Evolutionary conservation across 2,888 invertebrate species (phyloP).

Genomic region (Cephus nigrinus): DNA sequence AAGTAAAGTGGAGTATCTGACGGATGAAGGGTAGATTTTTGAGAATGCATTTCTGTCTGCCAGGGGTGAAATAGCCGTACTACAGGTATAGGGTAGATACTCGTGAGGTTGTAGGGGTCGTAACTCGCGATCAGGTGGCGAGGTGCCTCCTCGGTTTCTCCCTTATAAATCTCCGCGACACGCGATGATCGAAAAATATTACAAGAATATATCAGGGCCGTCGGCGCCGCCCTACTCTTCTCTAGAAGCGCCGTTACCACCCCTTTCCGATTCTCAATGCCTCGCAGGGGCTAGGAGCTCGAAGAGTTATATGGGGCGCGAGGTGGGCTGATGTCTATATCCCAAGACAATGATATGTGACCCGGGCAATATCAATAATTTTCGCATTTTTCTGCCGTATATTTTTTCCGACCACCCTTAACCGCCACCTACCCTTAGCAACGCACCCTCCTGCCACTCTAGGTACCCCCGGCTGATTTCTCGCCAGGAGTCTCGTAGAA

Average conservation of each 20-base stretch:
- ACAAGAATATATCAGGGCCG: constrained; percentile 65
- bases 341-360: constrained; percentile 65
- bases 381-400: constrained; percentile 63
- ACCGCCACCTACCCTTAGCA: not conserved
- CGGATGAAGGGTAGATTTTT: too few species aligned
- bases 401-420: constrained; percentile 38
- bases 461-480: constrained; percentile 1
- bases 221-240: constrained; percentile 45
- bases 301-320: constrained; percentile 47
- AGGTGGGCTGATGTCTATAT: constrained; percentile 60
- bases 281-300: constrained; percentile 36
- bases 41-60: constrained; percentile 19
- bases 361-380: constrained; percentile 65
- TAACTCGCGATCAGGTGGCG: constrained; percentile 64
- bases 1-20: too few species aligned
- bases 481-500: not conserved
- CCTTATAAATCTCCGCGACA: constrained; percentile 63
- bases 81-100: constrained; percentile 30
- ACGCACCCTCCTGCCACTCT: constrained; percentile 1
- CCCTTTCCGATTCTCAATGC: constrained; percentile 29
- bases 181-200: constrained; percentile 67
- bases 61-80: constrained; percentile 14
- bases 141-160: constrained; percentile 44
- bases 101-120: constrained; percentile 40
- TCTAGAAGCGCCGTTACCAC: constrained; percentile 19